phyloP scores from a whole-genome alignment of 2,113 vertebrate species.

The Phalacrocorax aristotelis region DNA sequence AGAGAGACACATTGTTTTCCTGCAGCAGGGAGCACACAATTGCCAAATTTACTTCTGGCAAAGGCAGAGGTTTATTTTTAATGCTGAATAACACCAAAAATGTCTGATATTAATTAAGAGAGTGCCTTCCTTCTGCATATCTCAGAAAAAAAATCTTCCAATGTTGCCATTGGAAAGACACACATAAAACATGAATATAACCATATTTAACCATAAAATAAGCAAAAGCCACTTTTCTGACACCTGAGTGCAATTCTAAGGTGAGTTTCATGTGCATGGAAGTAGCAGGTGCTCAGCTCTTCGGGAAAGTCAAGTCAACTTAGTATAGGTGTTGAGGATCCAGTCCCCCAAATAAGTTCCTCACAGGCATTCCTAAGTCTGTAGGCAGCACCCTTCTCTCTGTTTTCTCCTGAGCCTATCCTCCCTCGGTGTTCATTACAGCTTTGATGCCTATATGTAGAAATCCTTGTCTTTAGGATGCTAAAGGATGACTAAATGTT shows the following conservation, averaged over 20 bases:
- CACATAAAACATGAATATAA: conserved; percentile 9
- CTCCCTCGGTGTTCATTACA: not conserved
- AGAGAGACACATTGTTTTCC: conserved; percentile 74
- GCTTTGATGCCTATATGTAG: conserved; percentile 36
- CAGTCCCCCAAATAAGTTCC: not conserved
- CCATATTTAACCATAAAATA: not conserved
- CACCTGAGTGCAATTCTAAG: not conserved
- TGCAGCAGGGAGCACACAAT: conserved; percentile 50
- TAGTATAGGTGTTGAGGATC: not conserved
- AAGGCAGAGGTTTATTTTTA: conserved; percentile 60
- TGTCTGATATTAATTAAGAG: conserved; percentile 48
- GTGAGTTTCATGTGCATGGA: not conserved
- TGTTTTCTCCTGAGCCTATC: not conserved
- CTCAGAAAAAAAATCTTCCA: conserved; percentile 29
- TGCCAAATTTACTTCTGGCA: conserved; percentile 72
- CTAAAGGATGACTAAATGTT: conserved; percentile 55
- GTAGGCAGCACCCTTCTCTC: not conserved
- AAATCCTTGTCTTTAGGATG: conserved; percentile 59
- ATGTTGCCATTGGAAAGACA: conserved; percentile 55
- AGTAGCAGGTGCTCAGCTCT: not conserved
- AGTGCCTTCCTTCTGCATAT: conserved; percentile 3
- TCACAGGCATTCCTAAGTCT: conserved; percentile 5
- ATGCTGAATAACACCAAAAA: conserved; percentile 46
- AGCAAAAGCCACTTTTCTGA: not conserved
- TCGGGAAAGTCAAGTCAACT: not conserved